A percentile compares a stretch with the other conserved stretches of the same genome.
phyloP scores from a whole-genome alignment of 1,140 invertebrate genomes.

The Ceratosolen fusciceps region DNA sequence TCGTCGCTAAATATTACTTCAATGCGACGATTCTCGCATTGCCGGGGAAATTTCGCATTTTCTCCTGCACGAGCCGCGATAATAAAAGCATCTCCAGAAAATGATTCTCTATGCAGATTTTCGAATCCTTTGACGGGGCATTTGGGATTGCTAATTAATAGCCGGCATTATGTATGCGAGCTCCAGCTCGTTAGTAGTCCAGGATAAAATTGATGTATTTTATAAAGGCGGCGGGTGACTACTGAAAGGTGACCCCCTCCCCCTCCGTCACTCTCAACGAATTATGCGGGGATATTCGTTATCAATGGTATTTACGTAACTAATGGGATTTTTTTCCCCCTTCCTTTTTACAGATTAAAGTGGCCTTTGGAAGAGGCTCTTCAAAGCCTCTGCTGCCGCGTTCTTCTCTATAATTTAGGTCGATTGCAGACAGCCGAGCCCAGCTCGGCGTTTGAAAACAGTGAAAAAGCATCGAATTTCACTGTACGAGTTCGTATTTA shows the following conservation, averaged over 20 bases:
- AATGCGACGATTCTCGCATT: not conserved
- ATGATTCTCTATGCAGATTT: conserved; percentile 18
- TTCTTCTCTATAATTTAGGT: too few relatives aligned
- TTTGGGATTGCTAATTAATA: conserved; percentile 47
- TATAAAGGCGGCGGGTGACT: not conserved
- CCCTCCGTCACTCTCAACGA: too few relatives aligned
- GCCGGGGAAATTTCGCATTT: conserved; percentile 31
- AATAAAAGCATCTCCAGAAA: not conserved
- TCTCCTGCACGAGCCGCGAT: not conserved
- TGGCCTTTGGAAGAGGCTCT: too few relatives aligned
- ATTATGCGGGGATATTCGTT: not conserved
- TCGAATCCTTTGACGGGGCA: conserved; percentile 4
- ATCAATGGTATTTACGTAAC: conserved; percentile 5
- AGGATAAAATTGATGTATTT: conserved; percentile 28
- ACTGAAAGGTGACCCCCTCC: too few relatives aligned
- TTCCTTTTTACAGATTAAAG: too few relatives aligned
- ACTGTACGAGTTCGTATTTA: too few relatives aligned
- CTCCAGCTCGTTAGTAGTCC: not conserved
- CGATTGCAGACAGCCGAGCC: too few relatives aligned
- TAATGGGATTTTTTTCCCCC: not conserved
- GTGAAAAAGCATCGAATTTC: too few relatives aligned
- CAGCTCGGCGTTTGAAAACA: too few relatives aligned
- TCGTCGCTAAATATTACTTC: conserved; percentile 11
- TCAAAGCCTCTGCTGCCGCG: too few relatives aligned
- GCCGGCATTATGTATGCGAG: conserved; percentile 4